phyloP scores from a whole-genome alignment of 2,888 invertebrate genomes.

The Girardia tigrina region DNA sequence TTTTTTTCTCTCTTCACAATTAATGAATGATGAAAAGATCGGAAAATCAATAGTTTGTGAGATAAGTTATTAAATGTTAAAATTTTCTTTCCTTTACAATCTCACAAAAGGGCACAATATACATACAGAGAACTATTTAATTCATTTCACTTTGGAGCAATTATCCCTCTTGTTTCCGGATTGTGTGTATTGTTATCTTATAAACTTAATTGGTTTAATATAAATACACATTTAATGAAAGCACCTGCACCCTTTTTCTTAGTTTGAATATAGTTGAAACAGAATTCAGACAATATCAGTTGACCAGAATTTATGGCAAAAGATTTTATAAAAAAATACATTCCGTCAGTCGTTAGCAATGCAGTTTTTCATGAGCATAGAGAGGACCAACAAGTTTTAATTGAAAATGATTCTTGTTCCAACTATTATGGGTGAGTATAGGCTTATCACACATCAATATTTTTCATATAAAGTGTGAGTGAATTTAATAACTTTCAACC shows the following conservation, averaged over 20 bases:
- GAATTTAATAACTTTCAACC: no score
- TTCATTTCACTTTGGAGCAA: conserved; percentile 6
- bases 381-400: conserved; percentile 8
- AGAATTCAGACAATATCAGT: background rate
- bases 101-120: no score
- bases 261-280: background rate
- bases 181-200: conserved; percentile 23
- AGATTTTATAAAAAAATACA: background rate
- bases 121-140: no score
- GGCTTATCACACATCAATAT: no score
- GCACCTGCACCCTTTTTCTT: conserved; percentile 21
- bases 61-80: no score
- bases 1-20: no score
- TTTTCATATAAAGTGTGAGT: no score
- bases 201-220: background rate
- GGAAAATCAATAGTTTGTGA: background rate
- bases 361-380: background rate
- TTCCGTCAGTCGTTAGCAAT: background rate
- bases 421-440: conserved; percentile 18
- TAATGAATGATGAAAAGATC: no score
- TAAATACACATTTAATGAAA: background rate
- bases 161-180: background rate
- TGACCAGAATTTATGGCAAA: background rate
- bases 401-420: background rate
- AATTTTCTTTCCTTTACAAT: background rate